phyloP scores from a whole-genome alignment of 1,140 invertebrate genomes.

The Calliphora vicina region DNA sequence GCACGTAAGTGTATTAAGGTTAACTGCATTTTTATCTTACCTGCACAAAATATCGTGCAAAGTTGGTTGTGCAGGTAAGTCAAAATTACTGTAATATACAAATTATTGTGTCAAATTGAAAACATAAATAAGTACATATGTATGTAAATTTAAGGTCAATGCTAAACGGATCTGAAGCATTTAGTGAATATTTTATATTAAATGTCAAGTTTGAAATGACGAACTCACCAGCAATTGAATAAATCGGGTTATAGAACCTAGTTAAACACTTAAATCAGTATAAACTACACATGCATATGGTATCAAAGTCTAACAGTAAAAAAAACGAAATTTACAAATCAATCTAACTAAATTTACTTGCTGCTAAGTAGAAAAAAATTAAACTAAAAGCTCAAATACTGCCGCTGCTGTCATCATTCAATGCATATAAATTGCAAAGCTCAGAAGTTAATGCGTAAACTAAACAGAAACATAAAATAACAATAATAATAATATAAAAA shows the following conservation, averaged over 20 bases:
- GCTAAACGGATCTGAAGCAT: too few species aligned
- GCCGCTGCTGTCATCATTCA: not conserved
- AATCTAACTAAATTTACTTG: not conserved
- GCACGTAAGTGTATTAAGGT: too few species aligned
- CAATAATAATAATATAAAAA: not conserved
- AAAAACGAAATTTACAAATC: not conserved
- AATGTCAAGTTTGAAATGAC: too few species aligned
- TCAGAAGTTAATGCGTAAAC: conserved; percentile 1
- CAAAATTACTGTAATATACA: too few species aligned
- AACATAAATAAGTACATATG: too few species aligned
- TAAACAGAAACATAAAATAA: not conserved
- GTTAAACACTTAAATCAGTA: not conserved
- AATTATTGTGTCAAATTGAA: too few species aligned
- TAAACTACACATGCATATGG: not conserved
- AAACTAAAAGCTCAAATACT: not conserved
- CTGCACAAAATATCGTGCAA: too few species aligned
- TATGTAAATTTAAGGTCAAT: too few species aligned
- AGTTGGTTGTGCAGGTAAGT: too few species aligned
- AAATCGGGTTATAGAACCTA: not conserved
- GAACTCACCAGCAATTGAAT: not conserved
- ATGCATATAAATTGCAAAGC: not conserved
- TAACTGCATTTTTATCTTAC: too few species aligned
- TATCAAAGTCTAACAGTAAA: not conserved
- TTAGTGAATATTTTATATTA: too few species aligned
- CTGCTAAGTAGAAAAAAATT: not conserved